These are phyloP conservation scores for Parnassius orleans DNA, from an alignment of 2,888 invertebrate species.

Conservation along the genomic window DNA sequence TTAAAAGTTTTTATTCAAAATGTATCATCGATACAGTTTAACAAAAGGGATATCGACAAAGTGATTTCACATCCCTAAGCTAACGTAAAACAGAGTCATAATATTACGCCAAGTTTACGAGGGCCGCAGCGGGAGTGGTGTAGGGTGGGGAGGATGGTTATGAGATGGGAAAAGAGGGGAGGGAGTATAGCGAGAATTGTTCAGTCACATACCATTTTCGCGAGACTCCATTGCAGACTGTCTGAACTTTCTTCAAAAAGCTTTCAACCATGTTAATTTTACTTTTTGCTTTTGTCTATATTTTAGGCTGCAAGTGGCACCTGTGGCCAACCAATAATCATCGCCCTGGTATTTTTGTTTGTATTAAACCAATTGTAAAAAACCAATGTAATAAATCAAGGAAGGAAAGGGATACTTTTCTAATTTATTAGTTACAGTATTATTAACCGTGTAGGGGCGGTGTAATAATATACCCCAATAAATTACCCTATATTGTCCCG, in stretches of 20 bases:
- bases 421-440: too few relatives aligned
- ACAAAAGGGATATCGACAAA: constrained; percentile 5
- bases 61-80: constrained; percentile 9
- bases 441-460: too few relatives aligned
- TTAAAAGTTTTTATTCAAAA: too few relatives aligned
- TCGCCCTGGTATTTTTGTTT: not conserved
- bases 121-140: constrained; percentile 27
- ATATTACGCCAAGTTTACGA: constrained; percentile 38
- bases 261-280: constrained; percentile 23
- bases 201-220: constrained; percentile 24
- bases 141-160: not conserved
- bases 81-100: constrained; percentile 29
- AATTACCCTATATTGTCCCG: too few relatives aligned
- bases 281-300: constrained; percentile 22
- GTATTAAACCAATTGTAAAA: constrained; percentile 7
- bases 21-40: too few relatives aligned
- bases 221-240: constrained; percentile 28
- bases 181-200: constrained; percentile 18
- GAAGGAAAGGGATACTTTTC: too few relatives aligned
- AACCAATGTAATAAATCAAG: too few relatives aligned
- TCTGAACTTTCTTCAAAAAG: constrained; percentile 23
- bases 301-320: constrained; percentile 5
- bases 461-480: too few relatives aligned
- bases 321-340: constrained; percentile 13
- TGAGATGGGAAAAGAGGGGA: not conserved